Percentiles rank a stretch among this genome's conserved stretches.
Conservation (phyloP, 2,797 vertebrate species). For the Myotis daubentonii region DNA sequence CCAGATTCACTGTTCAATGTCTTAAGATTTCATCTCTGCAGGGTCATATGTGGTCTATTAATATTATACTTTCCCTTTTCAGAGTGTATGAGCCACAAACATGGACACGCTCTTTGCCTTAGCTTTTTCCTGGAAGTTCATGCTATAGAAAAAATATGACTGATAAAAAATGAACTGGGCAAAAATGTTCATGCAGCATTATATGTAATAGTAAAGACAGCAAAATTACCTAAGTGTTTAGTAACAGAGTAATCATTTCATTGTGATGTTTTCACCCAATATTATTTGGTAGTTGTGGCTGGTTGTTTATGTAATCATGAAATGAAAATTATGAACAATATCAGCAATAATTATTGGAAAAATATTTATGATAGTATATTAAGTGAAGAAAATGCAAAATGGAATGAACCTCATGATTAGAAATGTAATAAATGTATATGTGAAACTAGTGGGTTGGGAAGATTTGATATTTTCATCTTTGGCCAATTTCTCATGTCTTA, state of each 20-base stretch:
- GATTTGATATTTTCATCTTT: slow-evolving; percentile 16
- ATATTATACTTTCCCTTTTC: not conserved
- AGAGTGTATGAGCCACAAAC: not conserved
- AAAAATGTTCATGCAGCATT: not conserved
- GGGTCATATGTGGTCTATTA: not conserved
- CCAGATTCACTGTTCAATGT: not conserved
- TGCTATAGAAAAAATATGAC: not conserved
- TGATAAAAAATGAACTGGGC: not conserved
- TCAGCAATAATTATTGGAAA: slow-evolving; percentile 15
- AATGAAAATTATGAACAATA: slow-evolving; percentile 9
- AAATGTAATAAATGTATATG: not conserved
- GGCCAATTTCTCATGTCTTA: slow-evolving; percentile 33
- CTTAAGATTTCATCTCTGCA: not conserved
- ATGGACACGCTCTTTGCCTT: not conserved
- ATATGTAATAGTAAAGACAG: not conserved
- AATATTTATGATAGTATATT: not conserved
- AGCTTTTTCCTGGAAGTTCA: not conserved
- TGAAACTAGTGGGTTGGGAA: not conserved
- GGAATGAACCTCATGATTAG: not conserved
- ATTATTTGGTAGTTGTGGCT: not conserved
- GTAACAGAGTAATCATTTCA: not conserved
- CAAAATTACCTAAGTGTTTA: not conserved
- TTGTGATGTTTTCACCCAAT: slow-evolving; percentile 21
- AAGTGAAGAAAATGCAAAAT: slow-evolving; percentile 5
- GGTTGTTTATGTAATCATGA: not conserved